Evolutionary conservation across 2,888 invertebrate species (phyloP), one percentile per base, ranked within the genome.

Genomic region (Athalia circularis): DNA sequence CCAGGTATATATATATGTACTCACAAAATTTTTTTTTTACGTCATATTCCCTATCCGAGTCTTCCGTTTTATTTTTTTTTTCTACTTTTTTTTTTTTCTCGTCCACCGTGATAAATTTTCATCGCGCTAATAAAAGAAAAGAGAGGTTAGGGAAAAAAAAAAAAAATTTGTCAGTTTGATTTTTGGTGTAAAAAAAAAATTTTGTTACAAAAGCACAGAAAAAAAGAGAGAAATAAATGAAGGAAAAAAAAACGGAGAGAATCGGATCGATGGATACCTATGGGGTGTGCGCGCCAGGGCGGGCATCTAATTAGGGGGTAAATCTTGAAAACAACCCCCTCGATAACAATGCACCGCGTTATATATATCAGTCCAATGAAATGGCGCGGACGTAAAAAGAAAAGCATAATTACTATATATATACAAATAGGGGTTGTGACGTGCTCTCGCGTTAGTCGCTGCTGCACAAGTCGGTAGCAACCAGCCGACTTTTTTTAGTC

Each of bases 351-450:
- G 84, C 29, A 29, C 86, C 87, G 88, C 88, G 88, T 88, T 89
- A 87, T 29, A 29, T 29, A 29, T 86, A 88, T 88, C 85, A 83
- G 84, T 80, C 85, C 86, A 86, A 87, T 88, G 88, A 88, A 89
- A 89, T 88, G 88, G 87, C 84, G 86, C 85, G 87, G 86, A 87
- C 87, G 85, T 88, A 88, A 88, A 88, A 88, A 88, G 87, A 86
- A 88, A 88, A 87, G 85, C 87, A 87, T 89, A 89, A 89, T 89
- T 89, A 89, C 88, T 29, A 29, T 29, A 29, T 29, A 29, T 29
- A 29, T 29, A 29, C 0, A 29, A 29, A 29, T 29, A 29, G 29
- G 29, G 29, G 29, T 29, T 29, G 29, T 29, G 29, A 29, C 29
- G 29, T 29, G 29, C n/a, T n/a, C n/a, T n/a, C n/a, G n/a, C n/a